These are phyloP conservation scores for Pollenia amentaria DNA, from an alignment of 2,888 invertebrate genomes.

Conservation along the genomic window DNA sequence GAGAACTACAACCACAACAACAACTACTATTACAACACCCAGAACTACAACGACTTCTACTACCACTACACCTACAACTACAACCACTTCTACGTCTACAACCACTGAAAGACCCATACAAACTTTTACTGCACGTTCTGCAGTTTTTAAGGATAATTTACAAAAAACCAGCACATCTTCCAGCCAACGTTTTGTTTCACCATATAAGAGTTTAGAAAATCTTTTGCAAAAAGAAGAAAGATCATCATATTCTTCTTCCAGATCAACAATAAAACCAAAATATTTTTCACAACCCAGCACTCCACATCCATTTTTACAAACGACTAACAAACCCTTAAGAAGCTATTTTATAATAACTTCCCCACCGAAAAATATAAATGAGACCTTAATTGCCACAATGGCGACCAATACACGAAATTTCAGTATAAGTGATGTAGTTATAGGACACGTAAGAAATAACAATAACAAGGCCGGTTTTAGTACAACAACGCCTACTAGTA, in stretches of 20 bases:
- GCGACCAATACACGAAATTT: conserved; percentile 78
- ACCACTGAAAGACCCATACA: conserved; percentile 77
- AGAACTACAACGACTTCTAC: conserved; percentile 56
- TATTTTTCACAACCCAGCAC: conserved; percentile 74
- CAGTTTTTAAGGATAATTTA: conserved; percentile 82
- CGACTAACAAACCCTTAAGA: conserved; percentile 78
- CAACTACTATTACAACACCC: conserved; percentile 54
- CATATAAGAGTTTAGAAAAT: conserved; percentile 86
- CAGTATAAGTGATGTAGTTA: conserved; percentile 80
- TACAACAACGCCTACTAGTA: conserved; percentile 27
- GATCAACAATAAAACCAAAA: conserved; percentile 79
- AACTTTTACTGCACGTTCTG: conserved; percentile 83
- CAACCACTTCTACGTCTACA: conserved; percentile 61
- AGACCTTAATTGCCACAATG: conserved; percentile 78
- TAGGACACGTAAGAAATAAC: conserved; percentile 63
- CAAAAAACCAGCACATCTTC: conserved; percentile 82
- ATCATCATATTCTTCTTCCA: conserved; percentile 77
- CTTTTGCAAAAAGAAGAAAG: conserved; percentile 84
- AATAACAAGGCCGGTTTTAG: conserved; percentile 29
- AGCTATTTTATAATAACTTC: conserved; percentile 80
- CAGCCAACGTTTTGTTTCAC: conserved; percentile 85
- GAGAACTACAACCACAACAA: conserved; percentile 64
- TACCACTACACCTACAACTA: conserved; percentile 54
- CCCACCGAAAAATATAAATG: conserved; percentile 75
- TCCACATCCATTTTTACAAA: conserved; percentile 76